These are phyloP conservation scores for Sphyrna mokarran DNA, from an alignment of 2,113 vertebrate species.

Conservation along the genomic window DNA sequence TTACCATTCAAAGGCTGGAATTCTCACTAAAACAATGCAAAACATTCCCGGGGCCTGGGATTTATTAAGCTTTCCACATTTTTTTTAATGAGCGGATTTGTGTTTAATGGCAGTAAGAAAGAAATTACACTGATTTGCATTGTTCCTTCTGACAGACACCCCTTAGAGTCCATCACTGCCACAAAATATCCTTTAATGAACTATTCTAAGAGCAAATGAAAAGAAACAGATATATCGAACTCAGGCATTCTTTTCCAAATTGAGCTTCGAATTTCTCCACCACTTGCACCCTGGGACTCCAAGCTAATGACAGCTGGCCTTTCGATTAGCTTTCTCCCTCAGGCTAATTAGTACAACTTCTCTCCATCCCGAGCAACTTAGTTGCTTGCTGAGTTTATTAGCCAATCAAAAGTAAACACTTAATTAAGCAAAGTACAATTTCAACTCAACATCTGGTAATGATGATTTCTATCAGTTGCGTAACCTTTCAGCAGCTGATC, in stretches of 20 bases:
- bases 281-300: neutral
- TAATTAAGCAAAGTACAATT: neutral
- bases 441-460: neutral
- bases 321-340: neutral
- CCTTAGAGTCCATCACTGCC: neutral
- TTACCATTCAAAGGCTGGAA: neutral
- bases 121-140: neutral
- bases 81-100: neutral
- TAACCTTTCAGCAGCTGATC: neutral
- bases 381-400: neutral
- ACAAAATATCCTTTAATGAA: neutral
- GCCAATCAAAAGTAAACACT: neutral
- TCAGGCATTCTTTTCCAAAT: neutral
- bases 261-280: neutral
- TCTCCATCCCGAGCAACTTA: neutral
- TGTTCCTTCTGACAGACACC: neutral
- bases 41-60: neutral
- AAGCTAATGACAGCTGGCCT: neutral
- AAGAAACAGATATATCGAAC: neutral
- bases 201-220: neutral
- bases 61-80: neutral
- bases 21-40: neutral
- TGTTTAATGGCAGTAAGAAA: neutral
- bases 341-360: neutral
- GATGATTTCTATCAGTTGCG: neutral